Base-by-base conservation (phyloP, 2,888 invertebrate species). In the Prosapia bicincta region DNA sequence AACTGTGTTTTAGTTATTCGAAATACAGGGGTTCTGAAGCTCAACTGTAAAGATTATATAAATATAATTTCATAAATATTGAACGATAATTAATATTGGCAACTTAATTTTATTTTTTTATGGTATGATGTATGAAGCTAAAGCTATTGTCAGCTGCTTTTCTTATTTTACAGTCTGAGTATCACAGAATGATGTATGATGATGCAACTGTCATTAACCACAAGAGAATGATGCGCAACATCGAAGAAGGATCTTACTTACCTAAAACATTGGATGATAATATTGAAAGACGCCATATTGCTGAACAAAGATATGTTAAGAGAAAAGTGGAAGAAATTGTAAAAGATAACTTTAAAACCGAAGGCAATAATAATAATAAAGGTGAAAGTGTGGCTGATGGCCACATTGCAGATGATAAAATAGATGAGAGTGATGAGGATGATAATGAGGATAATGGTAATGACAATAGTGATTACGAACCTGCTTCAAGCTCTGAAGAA, bases 101-200 rank as follows among this genome's bases (percentile, higher is more conserved):
- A n/a, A n/a, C n/a, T n/a, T n/a, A n/a, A n/a, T n/a, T n/a, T n/a
- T n/a, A n/a, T n/a, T n/a, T n/a, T n/a, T n/a, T n/a, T n/a, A n/a
- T n/a, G n/a, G n/a, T n/a, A n/a, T n/a, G n/a, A n/a, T n/a, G n/a
- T n/a, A n/a, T n/a, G n/a, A n/a, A n/a, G n/a, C n/a, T n/a, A n/a
- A n/a, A n/a, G n/a, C n/a, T n/a, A n/a, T n/a, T n/a, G n/a, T n/a
- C n/a, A n/a, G n/a, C n/a, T n/a, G n/a, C n/a, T n/a, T n/a, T n/a
- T n/a, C n/a, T n/a, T n/a, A n/a, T n/a, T n/a, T 74, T 69, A 15
- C 74, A 74, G 74, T 74, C 74, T 6, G 74, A 74, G 66, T 74
- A 74, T 26, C 38, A 69, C 15, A 54, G 69, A 26, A 65, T 54
- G 65, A 54, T 65, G 25, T 74, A 43, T 43, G 74, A 74, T 20